Evolutionary conservation across 2,888 invertebrate genomes (phyloP).

Genomic region (Volucella zonaria): DNA sequence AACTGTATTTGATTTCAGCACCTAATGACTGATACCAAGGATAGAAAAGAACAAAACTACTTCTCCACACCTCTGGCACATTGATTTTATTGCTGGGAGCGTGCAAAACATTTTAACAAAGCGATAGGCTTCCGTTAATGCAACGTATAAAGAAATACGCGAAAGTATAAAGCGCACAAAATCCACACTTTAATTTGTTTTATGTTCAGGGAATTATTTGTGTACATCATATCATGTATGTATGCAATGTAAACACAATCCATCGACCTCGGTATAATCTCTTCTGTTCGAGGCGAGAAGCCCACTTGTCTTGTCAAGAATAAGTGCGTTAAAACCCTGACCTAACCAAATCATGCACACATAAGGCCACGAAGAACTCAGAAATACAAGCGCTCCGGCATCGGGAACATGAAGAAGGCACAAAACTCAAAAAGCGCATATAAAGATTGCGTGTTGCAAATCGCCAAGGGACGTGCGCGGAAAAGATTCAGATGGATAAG

Average conservation of each 20-base stretch:
- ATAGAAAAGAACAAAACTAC: no score
- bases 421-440: neutral
- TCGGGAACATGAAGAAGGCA: conserved; percentile 10
- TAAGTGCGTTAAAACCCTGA: conserved; percentile 35
- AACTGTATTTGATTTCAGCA: no score
- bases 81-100: no score
- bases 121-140: no score
- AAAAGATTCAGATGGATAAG: neutral
- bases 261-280: neutral
- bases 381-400: neutral
- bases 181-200: conserved; percentile 20
- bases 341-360: conserved; percentile 48
- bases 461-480: neutral
- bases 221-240: neutral
- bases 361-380: conserved; percentile 7
- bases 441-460: conserved; percentile 36
- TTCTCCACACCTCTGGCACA: no score
- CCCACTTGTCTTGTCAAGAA: neutral
- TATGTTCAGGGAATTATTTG: neutral
- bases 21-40: no score
- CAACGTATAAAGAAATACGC: no score
- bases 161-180: neutral
- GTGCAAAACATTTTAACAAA: no score
- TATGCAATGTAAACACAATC: neutral
- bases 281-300: neutral